Conservation (phyloP, 2,888 invertebrate species). For the Dinocampus coccinellae region DNA sequence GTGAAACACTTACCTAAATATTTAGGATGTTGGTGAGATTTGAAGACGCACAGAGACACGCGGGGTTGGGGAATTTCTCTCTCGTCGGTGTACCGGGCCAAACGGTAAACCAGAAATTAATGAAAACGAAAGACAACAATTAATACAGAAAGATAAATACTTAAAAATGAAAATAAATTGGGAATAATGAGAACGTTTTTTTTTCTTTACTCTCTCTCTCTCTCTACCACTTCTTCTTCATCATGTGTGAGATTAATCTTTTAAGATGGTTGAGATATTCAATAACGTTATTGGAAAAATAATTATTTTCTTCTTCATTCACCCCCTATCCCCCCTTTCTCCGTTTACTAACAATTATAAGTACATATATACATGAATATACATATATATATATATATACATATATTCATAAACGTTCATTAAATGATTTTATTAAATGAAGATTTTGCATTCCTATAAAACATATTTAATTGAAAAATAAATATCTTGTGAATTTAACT, state of each 20-base stretch:
- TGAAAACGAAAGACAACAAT: slow-evolving; percentile 68
- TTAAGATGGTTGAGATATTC: neutral
- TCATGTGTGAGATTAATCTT: neutral
- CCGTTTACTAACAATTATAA: neutral
- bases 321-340: neutral
- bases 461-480: neutral
- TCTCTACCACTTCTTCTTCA: neutral
- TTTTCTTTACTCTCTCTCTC: neutral
- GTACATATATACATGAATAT: neutral
- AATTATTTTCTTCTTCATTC: neutral
- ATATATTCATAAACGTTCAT: neutral
- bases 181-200: slow-evolving; percentile 39
- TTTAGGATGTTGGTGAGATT: slow-evolving; percentile 44
- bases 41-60: slow-evolving; percentile 50
- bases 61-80: slow-evolving; percentile 48
- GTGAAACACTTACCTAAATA: slow-evolving; percentile 44
- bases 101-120: slow-evolving; percentile 69
- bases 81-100: slow-evolving; percentile 58
- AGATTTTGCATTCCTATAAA: neutral
- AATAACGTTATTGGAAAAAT: neutral
- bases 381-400: neutral
- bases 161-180: slow-evolving; percentile 50
- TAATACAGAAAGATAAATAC: slow-evolving; percentile 57
- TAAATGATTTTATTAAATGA: neutral
- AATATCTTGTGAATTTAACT: neutral